Percentiles rank a stretch among this genome's conserved stretches.
These are phyloP conservation scores for Pangasius macronema DNA, from an alignment of 2,797 vertebrate species.

Conservation along the genomic window DNA sequence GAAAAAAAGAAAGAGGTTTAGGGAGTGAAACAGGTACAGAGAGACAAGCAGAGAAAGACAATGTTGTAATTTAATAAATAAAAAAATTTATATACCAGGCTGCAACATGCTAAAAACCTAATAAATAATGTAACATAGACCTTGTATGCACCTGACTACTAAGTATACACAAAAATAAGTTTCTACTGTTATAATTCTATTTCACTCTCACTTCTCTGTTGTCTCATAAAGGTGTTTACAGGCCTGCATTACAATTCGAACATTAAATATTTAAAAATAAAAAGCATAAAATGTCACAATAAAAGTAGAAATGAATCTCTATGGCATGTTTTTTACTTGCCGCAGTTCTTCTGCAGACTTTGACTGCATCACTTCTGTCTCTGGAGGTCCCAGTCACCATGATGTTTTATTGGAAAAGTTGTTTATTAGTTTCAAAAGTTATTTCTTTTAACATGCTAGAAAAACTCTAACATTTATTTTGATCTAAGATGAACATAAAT, in stretches of 20 bases:
- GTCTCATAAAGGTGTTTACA: background rate
- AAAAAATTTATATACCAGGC: background rate
- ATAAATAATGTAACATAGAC: background rate
- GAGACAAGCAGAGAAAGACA: background rate
- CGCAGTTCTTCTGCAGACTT: background rate
- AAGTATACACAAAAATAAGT: background rate
- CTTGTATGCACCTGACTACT: background rate
- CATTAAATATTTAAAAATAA: background rate
- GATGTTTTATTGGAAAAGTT: background rate
- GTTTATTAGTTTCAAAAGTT: background rate
- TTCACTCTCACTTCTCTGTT: background rate
- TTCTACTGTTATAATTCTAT: background rate
- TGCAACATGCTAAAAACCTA: background rate
- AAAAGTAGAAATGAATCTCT: background rate
- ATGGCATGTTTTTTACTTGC: background rate
- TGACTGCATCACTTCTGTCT: background rate
- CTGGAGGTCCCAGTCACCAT: background rate
- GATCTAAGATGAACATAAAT: background rate
- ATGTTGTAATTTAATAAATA: too few species aligned
- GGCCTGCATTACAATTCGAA: background rate
- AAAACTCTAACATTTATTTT: background rate
- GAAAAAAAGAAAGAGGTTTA: background rate
- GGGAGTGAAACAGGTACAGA: background rate
- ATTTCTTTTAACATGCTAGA: background rate
- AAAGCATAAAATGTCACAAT: background rate